phyloP scores from a whole-genome alignment of 2,113 vertebrate genomes.

The Blennius ocellaris region DNA sequence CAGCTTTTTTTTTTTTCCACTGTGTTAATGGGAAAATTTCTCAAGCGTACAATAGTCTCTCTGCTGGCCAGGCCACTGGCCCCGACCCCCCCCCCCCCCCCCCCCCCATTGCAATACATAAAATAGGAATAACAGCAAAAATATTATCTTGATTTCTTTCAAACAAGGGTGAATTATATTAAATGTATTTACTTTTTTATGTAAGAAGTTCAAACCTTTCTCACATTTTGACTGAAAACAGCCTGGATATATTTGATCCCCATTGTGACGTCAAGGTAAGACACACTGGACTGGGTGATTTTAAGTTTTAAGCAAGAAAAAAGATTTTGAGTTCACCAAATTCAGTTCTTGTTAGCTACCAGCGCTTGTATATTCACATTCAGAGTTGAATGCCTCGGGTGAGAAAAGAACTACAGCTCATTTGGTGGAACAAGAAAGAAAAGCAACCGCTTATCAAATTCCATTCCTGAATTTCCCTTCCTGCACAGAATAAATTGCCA shows the following conservation, averaged over 20 bases:
- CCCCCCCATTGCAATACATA: slow-evolving; percentile 9
- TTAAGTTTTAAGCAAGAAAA: background rate
- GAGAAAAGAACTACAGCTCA: slow-evolving; percentile 4
- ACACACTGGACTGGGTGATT: background rate
- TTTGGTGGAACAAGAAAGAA: background rate
- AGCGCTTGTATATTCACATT: background rate
- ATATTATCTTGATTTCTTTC: too few species aligned
- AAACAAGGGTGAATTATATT: too few species aligned
- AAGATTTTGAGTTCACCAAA: background rate
- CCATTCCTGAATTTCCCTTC: slow-evolving; percentile 10
- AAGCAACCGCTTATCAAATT: slow-evolving; percentile 19
- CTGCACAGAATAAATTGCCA: background rate
- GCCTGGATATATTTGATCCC: background rate
- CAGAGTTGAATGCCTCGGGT: background rate
- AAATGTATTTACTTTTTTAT: too few species aligned
- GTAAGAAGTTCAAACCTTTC: background rate
- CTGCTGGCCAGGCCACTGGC: slow-evolving; percentile 15
- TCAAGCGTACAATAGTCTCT: slow-evolving; percentile 45
- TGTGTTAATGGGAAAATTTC: slow-evolving; percentile 56
- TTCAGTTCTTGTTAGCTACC: background rate
- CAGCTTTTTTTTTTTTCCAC: slow-evolving; percentile 15
- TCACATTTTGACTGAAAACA: background rate
- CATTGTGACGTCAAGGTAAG: background rate
- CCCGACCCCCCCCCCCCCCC: slow-evolving; percentile 28
- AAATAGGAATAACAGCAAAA: slow-evolving; percentile 1